These are phyloP conservation scores for Noturus placidus DNA, from an alignment of 2,113 vertebrate species.

Conservation along the genomic window DNA sequence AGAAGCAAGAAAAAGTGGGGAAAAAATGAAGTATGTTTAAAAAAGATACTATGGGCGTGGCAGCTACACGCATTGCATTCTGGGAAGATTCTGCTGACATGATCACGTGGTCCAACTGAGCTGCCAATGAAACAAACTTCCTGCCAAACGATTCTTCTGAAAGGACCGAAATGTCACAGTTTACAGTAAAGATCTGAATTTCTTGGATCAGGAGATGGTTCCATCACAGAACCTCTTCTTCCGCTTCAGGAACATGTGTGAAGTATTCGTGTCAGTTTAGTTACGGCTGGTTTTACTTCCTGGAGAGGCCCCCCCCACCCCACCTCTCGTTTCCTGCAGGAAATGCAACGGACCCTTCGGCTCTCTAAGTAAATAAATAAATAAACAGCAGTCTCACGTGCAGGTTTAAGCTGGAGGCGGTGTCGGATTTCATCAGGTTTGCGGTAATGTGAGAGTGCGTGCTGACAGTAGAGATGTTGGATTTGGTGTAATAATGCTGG, in stretches of 20 bases:
- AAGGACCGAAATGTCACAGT: neutral
- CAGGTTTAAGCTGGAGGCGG: neutral
- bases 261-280: neutral
- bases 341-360: neutral
- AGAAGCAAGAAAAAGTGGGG: neutral
- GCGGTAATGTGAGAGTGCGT: neutral
- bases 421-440: neutral
- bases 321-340: neutral
- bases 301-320: neutral
- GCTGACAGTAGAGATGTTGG: neutral
- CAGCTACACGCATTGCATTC: neutral
- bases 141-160: neutral
- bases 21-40: too few species aligned
- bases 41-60: neutral
- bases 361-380: neutral
- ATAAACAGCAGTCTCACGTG: neutral
- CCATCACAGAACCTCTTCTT: neutral
- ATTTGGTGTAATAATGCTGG: neutral
- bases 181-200: too few species aligned
- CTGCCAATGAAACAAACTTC: neutral
- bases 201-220: neutral
- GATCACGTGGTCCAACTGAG: neutral
- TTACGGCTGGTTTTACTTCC: neutral
- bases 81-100: neutral
- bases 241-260: neutral